Evolutionary conservation across 2,113 vertebrate genomes (phyloP).

Genomic region (Stercorarius parasiticus): DNA sequence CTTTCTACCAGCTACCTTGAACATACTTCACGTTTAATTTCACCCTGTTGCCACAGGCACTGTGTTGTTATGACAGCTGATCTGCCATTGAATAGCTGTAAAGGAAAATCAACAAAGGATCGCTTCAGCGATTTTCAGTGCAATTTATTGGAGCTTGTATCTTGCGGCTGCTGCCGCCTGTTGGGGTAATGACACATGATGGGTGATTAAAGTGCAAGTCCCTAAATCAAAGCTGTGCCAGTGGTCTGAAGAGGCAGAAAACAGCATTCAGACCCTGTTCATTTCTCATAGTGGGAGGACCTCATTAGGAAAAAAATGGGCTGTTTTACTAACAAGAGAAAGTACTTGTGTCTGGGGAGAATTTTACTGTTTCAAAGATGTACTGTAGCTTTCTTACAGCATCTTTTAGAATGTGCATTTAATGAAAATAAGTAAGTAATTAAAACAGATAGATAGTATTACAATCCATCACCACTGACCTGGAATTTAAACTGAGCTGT

Average conservation of each 20-base stretch:
- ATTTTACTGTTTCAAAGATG: not conserved
- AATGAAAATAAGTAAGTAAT: not conserved
- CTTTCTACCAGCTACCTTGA: slow-evolving; percentile 47
- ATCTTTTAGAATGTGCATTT: not conserved
- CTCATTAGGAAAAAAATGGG: slow-evolving; percentile 29
- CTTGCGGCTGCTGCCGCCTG: slow-evolving; percentile 55
- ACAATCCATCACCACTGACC: not conserved
- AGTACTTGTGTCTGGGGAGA: not conserved
- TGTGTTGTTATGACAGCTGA: slow-evolving; percentile 42
- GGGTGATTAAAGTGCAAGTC: slow-evolving; percentile 64
- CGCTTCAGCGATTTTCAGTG: slow-evolving; percentile 21
- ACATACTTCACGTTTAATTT: slow-evolving; percentile 68
- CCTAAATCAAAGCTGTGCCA: slow-evolving; percentile 66
- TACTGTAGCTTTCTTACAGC: not conserved
- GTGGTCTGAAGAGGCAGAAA: slow-evolving; percentile 42
- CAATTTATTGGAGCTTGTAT: slow-evolving; percentile 46
- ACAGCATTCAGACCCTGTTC: slow-evolving; percentile 12
- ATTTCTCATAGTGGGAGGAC: not conserved
- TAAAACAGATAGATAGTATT: not conserved
- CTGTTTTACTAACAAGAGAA: slow-evolving; percentile 6
- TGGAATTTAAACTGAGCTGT: not conserved
- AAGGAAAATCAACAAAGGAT: slow-evolving; percentile 67
- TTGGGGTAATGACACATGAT: slow-evolving; percentile 67
- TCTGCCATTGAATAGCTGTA: slow-evolving; percentile 53
- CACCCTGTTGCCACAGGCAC: slow-evolving; percentile 36